A percentile compares a stretch with the other conserved stretches of the same genome.
These are phyloP conservation scores for Ictalurus furcatus DNA, from an alignment of 2,113 vertebrate genomes.

Conservation along the genomic window DNA sequence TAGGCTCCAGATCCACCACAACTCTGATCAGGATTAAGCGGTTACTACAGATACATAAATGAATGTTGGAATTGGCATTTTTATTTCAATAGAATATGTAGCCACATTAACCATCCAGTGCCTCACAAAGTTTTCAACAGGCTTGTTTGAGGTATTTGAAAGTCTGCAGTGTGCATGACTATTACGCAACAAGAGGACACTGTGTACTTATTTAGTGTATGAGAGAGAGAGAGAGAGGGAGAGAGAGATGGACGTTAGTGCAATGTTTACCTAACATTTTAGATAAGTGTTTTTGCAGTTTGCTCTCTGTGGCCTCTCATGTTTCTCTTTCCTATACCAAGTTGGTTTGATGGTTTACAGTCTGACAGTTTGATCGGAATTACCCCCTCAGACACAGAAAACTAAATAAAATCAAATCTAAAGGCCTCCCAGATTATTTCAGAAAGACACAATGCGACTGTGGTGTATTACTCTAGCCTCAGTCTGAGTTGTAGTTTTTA, in stretches of 20 bases:
- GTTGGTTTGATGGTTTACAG: neutral
- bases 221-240: neutral
- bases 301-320: neutral
- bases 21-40: neutral
- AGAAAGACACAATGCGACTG: neutral
- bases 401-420: neutral
- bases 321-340: neutral
- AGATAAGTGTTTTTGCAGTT: slow-evolving; percentile 37
- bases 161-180: slow-evolving; percentile 20
- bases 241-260: neutral
- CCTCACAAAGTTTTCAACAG: neutral
- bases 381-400: neutral
- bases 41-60: neutral
- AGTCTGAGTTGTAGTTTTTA: neutral
- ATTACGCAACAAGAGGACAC: slow-evolving; percentile 4
- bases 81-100: neutral
- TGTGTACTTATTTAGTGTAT: neutral
- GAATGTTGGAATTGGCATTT: neutral
- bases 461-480: neutral
- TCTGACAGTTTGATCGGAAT: neutral
- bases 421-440: neutral
- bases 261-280: slow-evolving; percentile 12
- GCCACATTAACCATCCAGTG: neutral
- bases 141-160: slow-evolving; percentile 15
- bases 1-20: neutral